Percentiles rank a stretch among this genome's conserved stretches.
Evolutionary conservation across 2,888 invertebrate species (phyloP).

Genomic region (Siphlonurus alternatus): DNA sequence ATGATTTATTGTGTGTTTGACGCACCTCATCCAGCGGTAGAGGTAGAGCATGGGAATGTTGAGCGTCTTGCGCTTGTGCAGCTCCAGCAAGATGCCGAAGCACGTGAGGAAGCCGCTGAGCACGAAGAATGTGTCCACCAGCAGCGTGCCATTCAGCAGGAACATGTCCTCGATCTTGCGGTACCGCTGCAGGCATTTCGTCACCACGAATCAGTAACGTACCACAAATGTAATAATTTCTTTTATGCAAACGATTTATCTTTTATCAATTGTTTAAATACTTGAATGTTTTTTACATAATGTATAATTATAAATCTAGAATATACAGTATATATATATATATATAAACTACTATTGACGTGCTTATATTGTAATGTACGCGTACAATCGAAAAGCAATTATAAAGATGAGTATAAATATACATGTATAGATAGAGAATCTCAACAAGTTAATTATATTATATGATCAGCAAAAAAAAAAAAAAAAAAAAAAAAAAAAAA

Average conservation of each 20-base stretch:
- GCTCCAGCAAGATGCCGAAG: conserved; percentile 15
- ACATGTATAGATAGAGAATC: too few species aligned
- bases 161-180: conserved; percentile 15
- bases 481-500: too few species aligned
- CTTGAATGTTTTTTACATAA: background rate
- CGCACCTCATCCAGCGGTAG: conserved; percentile 18
- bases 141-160: conserved; percentile 17
- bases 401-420: too few species aligned
- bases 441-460: too few species aligned
- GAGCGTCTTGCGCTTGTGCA: conserved; percentile 15
- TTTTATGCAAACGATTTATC: too few species aligned
- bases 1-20: background rate
- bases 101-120: conserved; percentile 19
- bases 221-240: too few species aligned
- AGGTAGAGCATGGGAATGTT: conserved; percentile 16
- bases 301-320: background rate
- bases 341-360: too few species aligned
- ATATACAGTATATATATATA: background rate
- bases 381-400: too few species aligned
- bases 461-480: too few species aligned
- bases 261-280: too few species aligned
- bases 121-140: conserved; percentile 20
- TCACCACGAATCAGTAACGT: too few species aligned
- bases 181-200: conserved; percentile 11
- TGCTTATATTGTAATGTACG: too few species aligned